Conservation (phyloP, 2,888 invertebrate species). For the Ommatoiulus sabulosus region DNA sequence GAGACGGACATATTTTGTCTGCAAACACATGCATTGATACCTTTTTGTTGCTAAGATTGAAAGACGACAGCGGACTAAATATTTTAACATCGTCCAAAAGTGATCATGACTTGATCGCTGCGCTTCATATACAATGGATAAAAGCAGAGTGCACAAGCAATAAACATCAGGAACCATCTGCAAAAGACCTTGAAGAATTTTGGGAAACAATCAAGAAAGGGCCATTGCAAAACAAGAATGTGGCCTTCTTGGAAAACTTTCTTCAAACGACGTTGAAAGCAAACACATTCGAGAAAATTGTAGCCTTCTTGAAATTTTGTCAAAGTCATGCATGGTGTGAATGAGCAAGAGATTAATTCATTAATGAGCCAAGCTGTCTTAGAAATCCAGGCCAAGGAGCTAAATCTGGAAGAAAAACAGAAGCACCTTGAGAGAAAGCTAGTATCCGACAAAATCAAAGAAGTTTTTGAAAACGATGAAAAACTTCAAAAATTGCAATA, state of each 20-base stretch:
- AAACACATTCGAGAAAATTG: neutral
- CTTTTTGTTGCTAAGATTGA: neutral
- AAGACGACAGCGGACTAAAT: neutral
- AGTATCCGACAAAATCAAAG: neutral
- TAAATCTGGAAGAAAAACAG: neutral
- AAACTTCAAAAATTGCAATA: neutral
- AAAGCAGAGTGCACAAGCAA: neutral
- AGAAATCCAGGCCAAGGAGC: neutral
- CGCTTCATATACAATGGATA: neutral
- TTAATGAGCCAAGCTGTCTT: neutral
- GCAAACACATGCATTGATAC: neutral
- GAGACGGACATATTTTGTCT: neutral
- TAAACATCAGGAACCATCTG: neutral
- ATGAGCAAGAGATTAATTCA: neutral
- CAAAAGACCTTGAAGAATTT: neutral
- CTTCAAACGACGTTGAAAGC: neutral
- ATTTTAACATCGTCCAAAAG: neutral
- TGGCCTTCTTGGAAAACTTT: neutral
- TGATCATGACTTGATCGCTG: neutral
- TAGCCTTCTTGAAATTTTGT: conserved; percentile 1
- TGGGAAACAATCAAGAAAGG: neutral
- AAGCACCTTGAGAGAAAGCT: neutral
- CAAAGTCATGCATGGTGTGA: neutral
- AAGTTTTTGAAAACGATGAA: neutral
- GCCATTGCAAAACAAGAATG: neutral